A percentile compares a stretch with the other conserved stretches of the same genome.
These are phyloP conservation scores for Chrysotoxum bicinctum DNA, from an alignment of 2,888 invertebrate genomes.

Conservation along the genomic window DNA sequence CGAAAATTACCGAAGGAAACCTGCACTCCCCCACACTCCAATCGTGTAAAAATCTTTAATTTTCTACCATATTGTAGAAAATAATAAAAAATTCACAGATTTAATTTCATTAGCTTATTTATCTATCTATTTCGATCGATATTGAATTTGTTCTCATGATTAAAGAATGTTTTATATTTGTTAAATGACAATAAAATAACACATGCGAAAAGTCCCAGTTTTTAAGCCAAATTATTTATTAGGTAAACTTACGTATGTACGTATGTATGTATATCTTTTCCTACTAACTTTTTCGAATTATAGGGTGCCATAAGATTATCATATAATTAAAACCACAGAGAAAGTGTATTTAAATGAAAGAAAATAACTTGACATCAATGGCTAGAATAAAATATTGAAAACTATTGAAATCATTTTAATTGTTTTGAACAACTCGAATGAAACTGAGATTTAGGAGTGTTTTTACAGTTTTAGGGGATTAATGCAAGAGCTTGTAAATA, in stretches of 20 bases:
- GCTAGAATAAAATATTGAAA: too few relatives aligned
- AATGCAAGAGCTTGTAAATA: too few relatives aligned
- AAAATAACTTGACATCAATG: background rate
- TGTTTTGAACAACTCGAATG: too few relatives aligned
- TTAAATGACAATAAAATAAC: constrained; percentile 44
- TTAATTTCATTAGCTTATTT: background rate
- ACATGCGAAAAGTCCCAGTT: constrained; percentile 46
- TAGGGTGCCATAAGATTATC: background rate
- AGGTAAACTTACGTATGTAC: too few relatives aligned
- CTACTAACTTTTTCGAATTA: background rate
- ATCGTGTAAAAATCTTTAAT: background rate
- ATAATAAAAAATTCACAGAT: background rate
- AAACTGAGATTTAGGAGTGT: too few relatives aligned
- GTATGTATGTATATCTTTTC: background rate
- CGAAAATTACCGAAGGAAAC: constrained; percentile 77
- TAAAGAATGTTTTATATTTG: constrained; percentile 49
- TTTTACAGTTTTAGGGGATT: too few relatives aligned
- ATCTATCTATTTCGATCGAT: background rate
- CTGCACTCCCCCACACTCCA: constrained; percentile 59
- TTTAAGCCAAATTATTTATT: background rate
- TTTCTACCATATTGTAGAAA: background rate
- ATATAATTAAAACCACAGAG: background rate
- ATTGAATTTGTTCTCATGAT: constrained; percentile 6
- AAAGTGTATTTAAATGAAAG: background rate
- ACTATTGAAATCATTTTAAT: too few relatives aligned